phyloP scores from a whole-genome alignment of 2,113 vertebrate genomes.

The Labrus mixtus region DNA sequence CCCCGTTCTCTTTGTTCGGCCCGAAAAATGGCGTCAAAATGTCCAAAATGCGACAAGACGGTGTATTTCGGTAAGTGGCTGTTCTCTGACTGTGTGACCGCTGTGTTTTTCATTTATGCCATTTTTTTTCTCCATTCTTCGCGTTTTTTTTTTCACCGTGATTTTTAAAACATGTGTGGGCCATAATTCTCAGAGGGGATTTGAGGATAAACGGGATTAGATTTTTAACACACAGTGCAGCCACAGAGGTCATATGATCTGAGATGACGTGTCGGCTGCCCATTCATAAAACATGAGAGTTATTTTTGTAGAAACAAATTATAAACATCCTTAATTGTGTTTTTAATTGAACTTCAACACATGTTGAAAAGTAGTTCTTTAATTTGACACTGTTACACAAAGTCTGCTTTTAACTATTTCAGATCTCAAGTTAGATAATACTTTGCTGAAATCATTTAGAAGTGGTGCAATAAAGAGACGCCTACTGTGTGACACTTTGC shows the following conservation, averaged over 20 bases:
- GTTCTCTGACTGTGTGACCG: not conserved
- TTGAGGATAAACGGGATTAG: not conserved
- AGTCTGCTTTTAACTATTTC: no score
- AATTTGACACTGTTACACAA: no score
- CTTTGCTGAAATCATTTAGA: no score
- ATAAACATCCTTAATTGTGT: no score
- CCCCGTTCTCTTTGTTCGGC: not conserved
- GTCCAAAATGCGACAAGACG: constrained; percentile 81
- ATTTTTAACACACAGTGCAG: not conserved
- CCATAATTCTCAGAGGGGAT: not conserved
- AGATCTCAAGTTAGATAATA: no score
- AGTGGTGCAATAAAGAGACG: no score
- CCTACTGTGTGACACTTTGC: no score
- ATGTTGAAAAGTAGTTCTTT: no score
- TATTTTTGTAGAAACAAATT: not conserved
- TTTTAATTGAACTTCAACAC: no score
- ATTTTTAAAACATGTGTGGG: not conserved
- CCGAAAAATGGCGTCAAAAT: constrained; percentile 79
- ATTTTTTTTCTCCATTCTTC: not conserved
- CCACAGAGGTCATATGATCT: not conserved
- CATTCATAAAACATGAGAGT: not conserved
- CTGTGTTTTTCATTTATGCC: not conserved
- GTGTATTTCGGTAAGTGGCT: constrained; percentile 80
- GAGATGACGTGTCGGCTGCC: not conserved
- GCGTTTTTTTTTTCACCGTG: no score